A percentile compares a stretch with the other conserved stretches of the same genome.
phyloP scores from a whole-genome alignment of 2,888 invertebrate species.

The Apoda limacodes region DNA sequence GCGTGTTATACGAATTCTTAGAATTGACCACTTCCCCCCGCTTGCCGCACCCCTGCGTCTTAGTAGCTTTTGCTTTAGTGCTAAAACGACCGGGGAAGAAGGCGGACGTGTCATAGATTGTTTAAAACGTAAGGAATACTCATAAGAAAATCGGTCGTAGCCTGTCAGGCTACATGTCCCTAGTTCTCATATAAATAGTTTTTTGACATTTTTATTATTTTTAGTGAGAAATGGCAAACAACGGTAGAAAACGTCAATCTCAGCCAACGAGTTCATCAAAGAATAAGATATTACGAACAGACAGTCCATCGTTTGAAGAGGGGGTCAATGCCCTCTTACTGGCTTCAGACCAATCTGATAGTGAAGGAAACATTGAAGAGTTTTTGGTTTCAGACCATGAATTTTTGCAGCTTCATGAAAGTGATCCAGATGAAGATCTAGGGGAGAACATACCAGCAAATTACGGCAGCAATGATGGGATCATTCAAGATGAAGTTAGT shows the following conservation, averaged over 20 bases:
- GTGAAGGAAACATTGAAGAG: constrained; percentile 15
- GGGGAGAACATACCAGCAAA: constrained; percentile 14
- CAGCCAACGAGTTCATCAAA: constrained; percentile 10
- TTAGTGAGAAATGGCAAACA: constrained; percentile 11
- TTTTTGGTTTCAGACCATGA: constrained; percentile 16
- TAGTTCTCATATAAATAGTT: no score
- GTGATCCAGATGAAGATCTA: constrained; percentile 17
- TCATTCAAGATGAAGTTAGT: constrained; percentile 10
- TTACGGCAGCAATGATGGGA: constrained; percentile 9
- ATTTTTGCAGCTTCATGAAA: constrained; percentile 15
- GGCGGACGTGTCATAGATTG: constrained; percentile 14
- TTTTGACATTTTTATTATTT: constrained; percentile 6
- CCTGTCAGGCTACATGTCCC: constrained; percentile 19
- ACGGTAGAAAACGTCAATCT: constrained; percentile 9
- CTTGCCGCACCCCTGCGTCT: constrained; percentile 16
- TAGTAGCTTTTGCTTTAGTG: constrained; percentile 21
- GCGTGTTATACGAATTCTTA: no score
- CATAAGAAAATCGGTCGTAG: constrained; percentile 13
- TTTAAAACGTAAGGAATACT: constrained; percentile 9
- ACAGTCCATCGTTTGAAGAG: constrained; percentile 13
- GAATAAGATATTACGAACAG: constrained; percentile 11
- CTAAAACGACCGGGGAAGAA: no score
- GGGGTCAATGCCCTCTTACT: constrained; percentile 15
- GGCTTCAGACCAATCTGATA: constrained; percentile 18
- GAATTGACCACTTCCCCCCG: no score